Evolutionary conservation across 2,797 vertebrate species (phyloP).

Genomic region (Arrhamphus sclerolepis): DNA sequence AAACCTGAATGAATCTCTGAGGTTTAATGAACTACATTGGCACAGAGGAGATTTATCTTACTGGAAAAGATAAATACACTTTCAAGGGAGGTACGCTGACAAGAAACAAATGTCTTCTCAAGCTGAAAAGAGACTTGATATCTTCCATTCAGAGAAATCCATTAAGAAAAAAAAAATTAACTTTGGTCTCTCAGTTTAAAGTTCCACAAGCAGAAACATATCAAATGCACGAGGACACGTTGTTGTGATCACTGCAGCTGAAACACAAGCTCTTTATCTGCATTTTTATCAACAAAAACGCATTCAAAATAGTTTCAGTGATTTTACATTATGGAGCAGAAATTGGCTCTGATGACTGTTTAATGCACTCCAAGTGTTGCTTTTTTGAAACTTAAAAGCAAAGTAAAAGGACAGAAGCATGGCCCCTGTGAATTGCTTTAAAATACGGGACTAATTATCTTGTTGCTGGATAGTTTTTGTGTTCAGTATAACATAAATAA

Average conservation of each 20-base stretch:
- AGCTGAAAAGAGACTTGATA: constrained; percentile 43
- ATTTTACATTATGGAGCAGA: neutral
- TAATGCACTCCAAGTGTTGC: neutral
- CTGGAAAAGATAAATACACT: constrained; percentile 56
- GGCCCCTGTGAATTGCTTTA: no score
- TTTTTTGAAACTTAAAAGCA: neutral
- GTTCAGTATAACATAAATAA: neutral
- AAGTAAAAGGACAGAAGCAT: neutral
- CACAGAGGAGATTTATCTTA: constrained; percentile 57
- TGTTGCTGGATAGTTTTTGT: no score
- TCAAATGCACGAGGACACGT: neutral
- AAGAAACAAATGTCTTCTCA: constrained; percentile 51
- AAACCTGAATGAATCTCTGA: constrained; percentile 59
- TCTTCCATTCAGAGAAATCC: constrained; percentile 46
- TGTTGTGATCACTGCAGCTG: constrained; percentile 5
- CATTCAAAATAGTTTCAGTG: neutral
- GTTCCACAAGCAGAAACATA: constrained; percentile 10
- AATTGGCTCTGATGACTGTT: neutral
- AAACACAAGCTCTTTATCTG: neutral
- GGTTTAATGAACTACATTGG: constrained; percentile 62
- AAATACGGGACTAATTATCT: no score
- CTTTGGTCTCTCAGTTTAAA: constrained; percentile 45
- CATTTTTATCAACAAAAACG: neutral
- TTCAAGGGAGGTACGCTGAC: constrained; percentile 56
- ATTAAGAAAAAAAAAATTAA: constrained; percentile 40